Evolutionary conservation across 35 echinoderm and acorn worm genomes (phyloP).

Genomic region (Apostichopus californicus): DNA sequence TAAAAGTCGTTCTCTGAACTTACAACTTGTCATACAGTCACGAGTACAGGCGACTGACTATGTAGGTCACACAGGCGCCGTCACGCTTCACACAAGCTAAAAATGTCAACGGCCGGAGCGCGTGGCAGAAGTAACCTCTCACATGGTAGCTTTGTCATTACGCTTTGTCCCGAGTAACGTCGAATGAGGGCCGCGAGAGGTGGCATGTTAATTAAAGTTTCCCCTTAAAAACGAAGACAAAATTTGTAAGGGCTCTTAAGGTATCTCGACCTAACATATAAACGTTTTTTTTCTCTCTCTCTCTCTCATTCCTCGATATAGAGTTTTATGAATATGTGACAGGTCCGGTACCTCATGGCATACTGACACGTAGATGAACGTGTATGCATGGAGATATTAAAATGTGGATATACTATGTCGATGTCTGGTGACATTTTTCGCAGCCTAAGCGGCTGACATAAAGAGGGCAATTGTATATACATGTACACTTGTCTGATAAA

Average conservation of each 20-base stretch:
- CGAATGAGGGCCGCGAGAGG: neutral
- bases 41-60: neutral
- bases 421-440: no score
- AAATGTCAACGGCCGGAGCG: neutral
- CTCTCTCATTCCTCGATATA: neutral
- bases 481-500: no score
- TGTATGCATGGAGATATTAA: neutral
- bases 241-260: neutral
- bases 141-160: neutral
- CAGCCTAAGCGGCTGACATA: no score
- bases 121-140: neutral
- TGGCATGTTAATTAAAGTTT: neutral
- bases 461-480: no score
- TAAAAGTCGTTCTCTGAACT: neutral
- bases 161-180: neutral
- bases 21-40: neutral
- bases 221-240: neutral
- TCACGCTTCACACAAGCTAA: neutral
- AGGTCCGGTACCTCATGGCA: neutral
- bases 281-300: neutral
- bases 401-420: no score
- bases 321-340: neutral
- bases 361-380: neutral
- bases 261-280: neutral
- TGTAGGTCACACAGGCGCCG: conserved; percentile 5